Percentiles rank a stretch among this genome's conserved stretches.
Evolutionary conservation across 1,140 invertebrate genomes (phyloP).

Genomic region (Bilobella aurantiaca): DNA sequence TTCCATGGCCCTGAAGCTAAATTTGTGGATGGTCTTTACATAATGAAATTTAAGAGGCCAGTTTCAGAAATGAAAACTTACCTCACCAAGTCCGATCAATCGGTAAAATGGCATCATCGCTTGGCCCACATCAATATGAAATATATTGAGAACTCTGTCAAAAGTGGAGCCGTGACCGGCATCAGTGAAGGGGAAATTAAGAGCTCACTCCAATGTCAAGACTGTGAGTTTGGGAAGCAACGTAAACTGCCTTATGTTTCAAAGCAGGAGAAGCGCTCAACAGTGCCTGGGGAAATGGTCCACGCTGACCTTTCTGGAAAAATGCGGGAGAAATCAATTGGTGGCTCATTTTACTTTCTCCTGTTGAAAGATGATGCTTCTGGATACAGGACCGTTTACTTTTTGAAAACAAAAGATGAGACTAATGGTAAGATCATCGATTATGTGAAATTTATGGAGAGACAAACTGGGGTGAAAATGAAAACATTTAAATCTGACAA

Average conservation of each 20-base stretch:
- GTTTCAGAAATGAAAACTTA: neutral
- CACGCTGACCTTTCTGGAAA: conserved; percentile 42
- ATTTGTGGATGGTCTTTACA: neutral
- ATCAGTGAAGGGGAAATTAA: neutral
- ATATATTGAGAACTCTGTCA: conserved; percentile 12
- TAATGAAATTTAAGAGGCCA: conserved; percentile 10
- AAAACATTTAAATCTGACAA: conserved; percentile 41
- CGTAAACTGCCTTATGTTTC: conserved; percentile 25
- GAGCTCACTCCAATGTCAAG: conserved; percentile 27
- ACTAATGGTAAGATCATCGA: conserved; percentile 38
- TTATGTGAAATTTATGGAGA: conserved; percentile 39
- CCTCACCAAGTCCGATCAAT: neutral
- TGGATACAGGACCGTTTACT: conserved; percentile 38
- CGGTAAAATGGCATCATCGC: conserved; percentile 12
- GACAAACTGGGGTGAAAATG: conserved; percentile 36
- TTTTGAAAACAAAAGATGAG: conserved; percentile 41
- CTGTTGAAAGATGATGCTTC: conserved; percentile 41
- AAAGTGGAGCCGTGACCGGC: conserved; percentile 1
- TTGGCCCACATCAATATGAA: conserved; percentile 13
- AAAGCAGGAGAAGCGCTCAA: conserved; percentile 13
- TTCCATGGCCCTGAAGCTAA: neutral
- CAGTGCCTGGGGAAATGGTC: conserved; percentile 30
- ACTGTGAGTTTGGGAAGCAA: conserved; percentile 37
- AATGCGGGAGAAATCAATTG: conserved; percentile 39
- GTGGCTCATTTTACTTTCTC: conserved; percentile 38